Conservation (phyloP, 92 coral and sea anemone species). For the Heliopora coerulea region DNA sequence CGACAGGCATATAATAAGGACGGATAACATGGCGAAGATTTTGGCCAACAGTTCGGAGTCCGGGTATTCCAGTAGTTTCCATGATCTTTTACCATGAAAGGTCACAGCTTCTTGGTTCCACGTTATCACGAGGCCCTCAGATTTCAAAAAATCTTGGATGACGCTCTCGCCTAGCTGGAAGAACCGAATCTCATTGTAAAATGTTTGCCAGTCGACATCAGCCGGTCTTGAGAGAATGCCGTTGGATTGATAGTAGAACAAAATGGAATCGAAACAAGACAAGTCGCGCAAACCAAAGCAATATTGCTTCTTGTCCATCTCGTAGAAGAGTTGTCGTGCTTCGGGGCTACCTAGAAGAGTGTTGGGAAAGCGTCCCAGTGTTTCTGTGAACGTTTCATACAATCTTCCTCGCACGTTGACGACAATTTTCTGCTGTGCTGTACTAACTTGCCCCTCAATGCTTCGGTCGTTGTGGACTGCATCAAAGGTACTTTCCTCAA, state of each 20-base stretch:
- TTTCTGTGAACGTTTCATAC: conserved; percentile 81
- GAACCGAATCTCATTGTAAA: conserved; percentile 73
- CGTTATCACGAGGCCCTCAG: conserved; percentile 39
- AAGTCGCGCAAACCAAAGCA: conserved; percentile 85
- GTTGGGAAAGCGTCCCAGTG: conserved; percentile 80
- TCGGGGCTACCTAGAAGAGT: conserved; percentile 77
- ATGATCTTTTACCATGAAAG: conserved; percentile 55
- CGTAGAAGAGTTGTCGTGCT: conserved; percentile 72
- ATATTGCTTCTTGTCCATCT: conserved; percentile 65
- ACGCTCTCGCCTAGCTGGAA: conserved; percentile 72
- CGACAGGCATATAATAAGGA: conserved; percentile 76
- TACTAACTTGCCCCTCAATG: neutral
- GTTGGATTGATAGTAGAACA: conserved; percentile 82
- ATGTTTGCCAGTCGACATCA: conserved; percentile 73
- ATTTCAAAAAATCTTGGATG: conserved; percentile 56
- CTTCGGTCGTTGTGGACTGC: too few species aligned
- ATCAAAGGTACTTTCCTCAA: too few species aligned
- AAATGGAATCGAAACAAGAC: conserved; percentile 75
- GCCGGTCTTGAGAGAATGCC: conserved; percentile 79
- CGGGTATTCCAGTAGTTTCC: conserved; percentile 77
- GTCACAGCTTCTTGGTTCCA: conserved; percentile 46
- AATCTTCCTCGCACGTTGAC: conserved; percentile 85
- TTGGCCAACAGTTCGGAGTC: conserved; percentile 64
- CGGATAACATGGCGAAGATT: conserved; percentile 76
- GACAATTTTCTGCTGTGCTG: conserved; percentile 64